phyloP scores from a whole-genome alignment of 2,888 invertebrate species.

The Macrosoma leucophasiata region DNA sequence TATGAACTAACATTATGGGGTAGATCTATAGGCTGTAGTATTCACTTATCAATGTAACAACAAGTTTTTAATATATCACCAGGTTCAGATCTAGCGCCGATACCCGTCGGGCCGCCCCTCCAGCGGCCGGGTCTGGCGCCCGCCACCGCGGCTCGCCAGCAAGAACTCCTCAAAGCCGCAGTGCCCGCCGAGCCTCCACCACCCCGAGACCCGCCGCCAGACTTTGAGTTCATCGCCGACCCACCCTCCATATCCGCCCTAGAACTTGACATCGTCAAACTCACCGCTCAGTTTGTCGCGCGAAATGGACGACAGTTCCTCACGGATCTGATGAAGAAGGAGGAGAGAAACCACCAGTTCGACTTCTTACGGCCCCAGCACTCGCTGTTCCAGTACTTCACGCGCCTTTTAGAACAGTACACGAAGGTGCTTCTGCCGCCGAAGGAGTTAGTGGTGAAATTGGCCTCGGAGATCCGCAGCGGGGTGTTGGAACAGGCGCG shows the following conservation, averaged over 20 bases:
- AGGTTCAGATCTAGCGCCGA: slow-evolving; percentile 36
- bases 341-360: slow-evolving; percentile 98
- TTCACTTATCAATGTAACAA: too few species aligned
- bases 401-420: slow-evolving; percentile 97
- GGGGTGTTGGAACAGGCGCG: slow-evolving; percentile 90
- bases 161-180: slow-evolving; percentile 90
- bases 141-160: slow-evolving; percentile 89
- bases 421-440: slow-evolving; percentile 98
- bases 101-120: slow-evolving; percentile 29
- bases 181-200: slow-evolving; percentile 90
- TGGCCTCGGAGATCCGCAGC: slow-evolving; percentile 85
- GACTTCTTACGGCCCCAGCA: slow-evolving; percentile 99
- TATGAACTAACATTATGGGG: too few species aligned
- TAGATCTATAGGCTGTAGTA: too few species aligned
- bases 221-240: slow-evolving; percentile 96
- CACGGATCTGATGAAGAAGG: slow-evolving; percentile 98
- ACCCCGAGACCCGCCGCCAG: slow-evolving; percentile 93
- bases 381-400: slow-evolving; percentile 98
- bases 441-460: slow-evolving; percentile 87
- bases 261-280: slow-evolving; percentile 97
- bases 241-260: slow-evolving; percentile 98
- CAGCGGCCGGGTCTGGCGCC: slow-evolving; percentile 78
- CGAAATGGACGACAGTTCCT: slow-evolving; percentile 98
- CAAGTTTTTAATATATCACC: too few species aligned
- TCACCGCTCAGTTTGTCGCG: slow-evolving; percentile 99